Base-by-base conservation (phyloP, 2,113 vertebrate genomes). In the Pogonocichla stellata region DNA sequence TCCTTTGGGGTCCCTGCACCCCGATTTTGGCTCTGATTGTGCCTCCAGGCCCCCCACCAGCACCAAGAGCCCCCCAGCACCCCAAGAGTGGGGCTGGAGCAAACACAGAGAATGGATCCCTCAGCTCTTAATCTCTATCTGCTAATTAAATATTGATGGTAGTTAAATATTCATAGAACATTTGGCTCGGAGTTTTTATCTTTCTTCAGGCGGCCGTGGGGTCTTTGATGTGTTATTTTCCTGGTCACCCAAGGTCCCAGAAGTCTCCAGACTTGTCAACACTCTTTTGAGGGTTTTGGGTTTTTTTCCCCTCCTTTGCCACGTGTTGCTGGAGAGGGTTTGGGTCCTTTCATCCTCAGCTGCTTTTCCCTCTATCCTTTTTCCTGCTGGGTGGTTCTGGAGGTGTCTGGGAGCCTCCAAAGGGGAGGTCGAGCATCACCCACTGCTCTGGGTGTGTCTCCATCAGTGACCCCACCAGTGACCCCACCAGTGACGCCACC, bases 91-190 rank as follows among this genome's bases (percentile, higher is more conserved):
- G 48, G 28, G 15, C 53, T 57, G 74, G 90, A 42, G 80, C 43
- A 36, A 29, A 47, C 0, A 1, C 3, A 1, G 66, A 54, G 42
- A 60, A 62, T 6, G 31, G 90, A 95, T 94, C 86, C 50, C 54
- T 87, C 62, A 45, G 85, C 96, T 93, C 90, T 78, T 93, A 74
- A 94, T 90, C 93, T 93, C 71, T 64, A 78, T 90, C 95, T 86
- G 67, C 92, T 92, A 83, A 96, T 97, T 96, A 97, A 97, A 95
- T 88, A 97, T 97, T 96, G 90, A 97, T 96, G 93, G 88, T 24
- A 18, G 60, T 97, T 96, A 96, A 96, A 96, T 96, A 97, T 97
- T 96, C 96, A 96, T 97, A 56, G 88, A 90, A 83, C 94, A 94
- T 70, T 97, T 97, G 93, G 93, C 85, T 94, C 43, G 3, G 64